Percentiles rank a stretch among this genome's conserved stretches.
Conservation (phyloP, 2,888 invertebrate genomes). For the Parnassius mnemosyne region DNA sequence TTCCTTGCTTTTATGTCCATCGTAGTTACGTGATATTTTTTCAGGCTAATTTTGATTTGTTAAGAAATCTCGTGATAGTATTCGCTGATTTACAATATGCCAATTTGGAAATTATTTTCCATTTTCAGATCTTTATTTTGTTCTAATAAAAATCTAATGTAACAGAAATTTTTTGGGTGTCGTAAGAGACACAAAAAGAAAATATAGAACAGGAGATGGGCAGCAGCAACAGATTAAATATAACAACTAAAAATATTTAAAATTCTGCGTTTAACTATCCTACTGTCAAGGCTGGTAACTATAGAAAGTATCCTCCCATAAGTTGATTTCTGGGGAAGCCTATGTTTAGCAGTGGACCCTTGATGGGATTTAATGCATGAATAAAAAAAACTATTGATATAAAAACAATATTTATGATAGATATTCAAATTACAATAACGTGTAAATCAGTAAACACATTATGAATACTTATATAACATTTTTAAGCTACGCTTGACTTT, state of each 20-base stretch:
- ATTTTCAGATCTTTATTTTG: slow-evolving; percentile 21
- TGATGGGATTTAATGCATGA: not conserved
- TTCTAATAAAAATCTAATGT: not conserved
- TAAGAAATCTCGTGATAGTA: slow-evolving; percentile 43
- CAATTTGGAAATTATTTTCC: slow-evolving; percentile 29
- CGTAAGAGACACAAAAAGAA: no score
- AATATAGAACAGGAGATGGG: no score
- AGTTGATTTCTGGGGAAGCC: no score
- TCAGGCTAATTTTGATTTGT: slow-evolving; percentile 54
- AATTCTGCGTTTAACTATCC: slow-evolving; percentile 6
- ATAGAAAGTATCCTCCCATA: no score
- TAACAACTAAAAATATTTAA: no score
- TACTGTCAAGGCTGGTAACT: no score
- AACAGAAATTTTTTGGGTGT: no score
- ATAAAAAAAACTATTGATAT: slow-evolving; percentile 28
- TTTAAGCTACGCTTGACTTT: slow-evolving; percentile 36
- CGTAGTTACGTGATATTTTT: slow-evolving; percentile 66
- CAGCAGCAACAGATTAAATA: no score
- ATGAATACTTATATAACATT: slow-evolving; percentile 35
- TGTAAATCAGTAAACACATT: slow-evolving; percentile 37
- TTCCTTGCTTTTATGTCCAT: slow-evolving; percentile 76
- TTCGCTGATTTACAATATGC: slow-evolving; percentile 23
- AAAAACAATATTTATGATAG: slow-evolving; percentile 29
- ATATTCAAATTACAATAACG: slow-evolving; percentile 31
- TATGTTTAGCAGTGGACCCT: no score